A percentile compares a stretch with the other conserved stretches of the same genome.
Evolutionary conservation across 2,797 vertebrate species (phyloP).

Genomic region (Pseudotriccus pelzelni): DNA sequence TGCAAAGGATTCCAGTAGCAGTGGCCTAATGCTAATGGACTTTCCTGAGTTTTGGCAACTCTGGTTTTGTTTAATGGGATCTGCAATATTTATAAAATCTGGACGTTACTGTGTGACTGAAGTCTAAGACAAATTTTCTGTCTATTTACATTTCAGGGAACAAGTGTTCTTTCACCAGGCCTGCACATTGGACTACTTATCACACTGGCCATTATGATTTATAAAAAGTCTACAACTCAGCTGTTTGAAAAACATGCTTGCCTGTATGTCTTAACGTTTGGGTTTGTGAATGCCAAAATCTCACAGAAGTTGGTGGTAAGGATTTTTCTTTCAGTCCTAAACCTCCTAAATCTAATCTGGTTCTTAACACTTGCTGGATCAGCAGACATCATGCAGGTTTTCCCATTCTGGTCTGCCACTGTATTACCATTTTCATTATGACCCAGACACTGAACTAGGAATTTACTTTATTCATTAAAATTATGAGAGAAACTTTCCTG

Average conservation of each 20-base stretch:
- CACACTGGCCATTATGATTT: constrained; percentile 90
- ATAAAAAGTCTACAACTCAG: constrained; percentile 92
- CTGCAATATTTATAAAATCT: not conserved
- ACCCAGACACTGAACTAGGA: not conserved
- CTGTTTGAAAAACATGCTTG: constrained; percentile 93
- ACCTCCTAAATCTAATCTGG: not conserved
- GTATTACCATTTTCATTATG: not conserved
- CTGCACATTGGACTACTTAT: constrained; percentile 91
- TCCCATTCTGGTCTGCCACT: not conserved
- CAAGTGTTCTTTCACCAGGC: constrained; percentile 93
- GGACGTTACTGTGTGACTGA: not conserved
- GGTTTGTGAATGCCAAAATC: constrained; percentile 92
- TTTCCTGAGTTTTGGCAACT: not conserved
- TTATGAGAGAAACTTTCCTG: not conserved
- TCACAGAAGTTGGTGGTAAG: constrained; percentile 96
- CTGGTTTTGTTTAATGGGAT: not conserved
- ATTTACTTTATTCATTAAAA: not conserved
- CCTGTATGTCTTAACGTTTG: constrained; percentile 92
- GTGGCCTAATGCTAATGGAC: not conserved
- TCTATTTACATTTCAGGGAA: constrained; percentile 82
- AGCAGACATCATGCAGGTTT: not conserved
- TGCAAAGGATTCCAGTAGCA: not conserved
- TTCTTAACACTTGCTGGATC: not conserved
- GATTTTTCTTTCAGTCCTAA: not conserved
- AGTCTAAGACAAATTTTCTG: constrained; percentile 1